A percentile compares a stretch with the other conserved stretches of the same genome.
phyloP scores from a whole-genome alignment of 1,140 invertebrate species.

The Pogonomyrmex californicus region DNA sequence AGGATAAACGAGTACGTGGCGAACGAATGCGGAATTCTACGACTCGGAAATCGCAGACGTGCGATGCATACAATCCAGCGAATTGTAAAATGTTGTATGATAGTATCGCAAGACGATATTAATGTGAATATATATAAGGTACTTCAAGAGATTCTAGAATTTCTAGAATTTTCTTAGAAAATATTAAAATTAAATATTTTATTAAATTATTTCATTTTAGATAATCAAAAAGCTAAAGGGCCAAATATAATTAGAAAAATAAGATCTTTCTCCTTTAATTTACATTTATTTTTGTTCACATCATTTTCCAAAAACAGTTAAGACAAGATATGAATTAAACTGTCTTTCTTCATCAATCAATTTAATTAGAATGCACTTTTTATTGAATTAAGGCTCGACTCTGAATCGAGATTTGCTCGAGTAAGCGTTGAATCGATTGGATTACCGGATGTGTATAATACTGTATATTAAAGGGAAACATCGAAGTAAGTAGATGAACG shows the following conservation, averaged over 20 bases:
- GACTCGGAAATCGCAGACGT: constrained; percentile 18
- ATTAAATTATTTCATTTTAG: constrained; percentile 15
- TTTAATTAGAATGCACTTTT: constrained; percentile 11
- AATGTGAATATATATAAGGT: not conserved
- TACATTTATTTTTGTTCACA: not conserved
- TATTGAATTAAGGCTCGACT: constrained; percentile 5
- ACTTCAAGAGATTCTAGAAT: not conserved
- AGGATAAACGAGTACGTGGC: not conserved
- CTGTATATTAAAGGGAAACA: not conserved
- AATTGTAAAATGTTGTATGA: constrained; percentile 38
- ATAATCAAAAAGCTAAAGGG: not conserved
- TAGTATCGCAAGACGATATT: constrained; percentile 28
- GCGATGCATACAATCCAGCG: constrained; percentile 12
- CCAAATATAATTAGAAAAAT: not conserved
- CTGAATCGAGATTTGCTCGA: not conserved
- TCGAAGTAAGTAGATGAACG: not conserved
- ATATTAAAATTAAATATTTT: not conserved
- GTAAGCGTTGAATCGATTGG: constrained; percentile 3
- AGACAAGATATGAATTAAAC: not conserved
- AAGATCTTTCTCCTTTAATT: not conserved
- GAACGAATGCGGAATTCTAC: constrained; percentile 1
- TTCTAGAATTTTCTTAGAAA: not conserved
- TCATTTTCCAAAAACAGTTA: not conserved
- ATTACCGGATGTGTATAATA: not conserved
- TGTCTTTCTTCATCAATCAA: not conserved